Evolutionary conservation across 2,888 invertebrate genomes (phyloP), one percentile per base, ranked within the genome.

Genomic region (Pristionchus maxplancki): DNA sequence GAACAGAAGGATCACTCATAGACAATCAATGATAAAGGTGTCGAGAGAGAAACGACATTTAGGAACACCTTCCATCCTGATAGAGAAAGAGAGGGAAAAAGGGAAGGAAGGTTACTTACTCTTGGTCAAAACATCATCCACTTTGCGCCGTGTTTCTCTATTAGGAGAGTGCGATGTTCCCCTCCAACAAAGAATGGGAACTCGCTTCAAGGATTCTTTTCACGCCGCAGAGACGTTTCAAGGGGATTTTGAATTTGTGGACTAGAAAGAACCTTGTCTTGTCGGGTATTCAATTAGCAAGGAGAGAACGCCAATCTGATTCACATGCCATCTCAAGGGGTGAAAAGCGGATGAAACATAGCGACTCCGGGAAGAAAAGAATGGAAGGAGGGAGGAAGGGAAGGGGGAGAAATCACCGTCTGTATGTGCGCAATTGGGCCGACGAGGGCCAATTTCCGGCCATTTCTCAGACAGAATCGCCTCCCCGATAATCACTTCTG

Each of bases 401-500:
- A n/a, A n/a, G 37, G 20, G 24, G 31, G 34, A 71, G 71, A 37
- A 71, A 71, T 37, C 71, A 71, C 71, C 34, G 34, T 58, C 58
- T 58, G 58, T 50, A 15, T 50, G 50, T 58, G 24, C 20, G 58
- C 58, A 58, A 58, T 58, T 58, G 24, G 58, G 24, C 24, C 53
- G 24, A 58, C 58, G 58, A 58, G 58, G 58, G 9, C 58, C 58
- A 58, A 58, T 58, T 58, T 58, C 58, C 58, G 58, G 58, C n/a
- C 6, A 58, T 58, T 58, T 58, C 58, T 58, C n/a, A 58, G 58
- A 31, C 28, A 28, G 64, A 71, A 37, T 71, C 31, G 37, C 67
- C 17, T 40, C 71, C 40, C 78, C 78, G 78, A 44, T 44, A 78
- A 78, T 40, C 44, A 78, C 44, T 78, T 78, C 44, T 78, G 78